Evolutionary conservation across 64 coral and sea anemone genomes (phyloP).

Genomic region (Dendrophyllia cribrosa): DNA sequence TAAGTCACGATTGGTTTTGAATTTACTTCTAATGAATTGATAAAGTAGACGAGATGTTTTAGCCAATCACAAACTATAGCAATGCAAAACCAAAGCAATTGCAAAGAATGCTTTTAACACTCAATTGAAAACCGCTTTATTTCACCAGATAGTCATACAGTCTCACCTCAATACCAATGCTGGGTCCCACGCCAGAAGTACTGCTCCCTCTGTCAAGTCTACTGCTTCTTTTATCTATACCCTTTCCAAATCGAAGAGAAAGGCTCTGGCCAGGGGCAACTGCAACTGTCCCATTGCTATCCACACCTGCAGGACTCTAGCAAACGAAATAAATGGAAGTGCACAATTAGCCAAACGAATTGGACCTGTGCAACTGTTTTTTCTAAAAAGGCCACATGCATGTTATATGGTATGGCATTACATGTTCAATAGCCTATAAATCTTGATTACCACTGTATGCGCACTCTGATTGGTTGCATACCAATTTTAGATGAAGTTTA

Average conservation of each 20-base stretch:
- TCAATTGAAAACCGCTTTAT: too few relatives aligned
- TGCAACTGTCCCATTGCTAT: constrained; percentile 28
- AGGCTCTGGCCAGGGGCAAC: constrained; percentile 64
- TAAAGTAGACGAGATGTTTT: too few relatives aligned
- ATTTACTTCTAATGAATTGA: too few relatives aligned
- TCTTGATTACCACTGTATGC: too few relatives aligned
- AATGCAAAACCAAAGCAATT: too few relatives aligned
- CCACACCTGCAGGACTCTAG: constrained; percentile 33
- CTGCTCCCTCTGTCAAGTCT: constrained; percentile 44
- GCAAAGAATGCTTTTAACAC: too few relatives aligned
- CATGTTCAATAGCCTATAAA: too few relatives aligned
- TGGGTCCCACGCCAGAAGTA: constrained; percentile 41
- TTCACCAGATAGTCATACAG: neutral
- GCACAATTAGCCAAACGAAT: neutral
- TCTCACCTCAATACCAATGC: constrained; percentile 78
- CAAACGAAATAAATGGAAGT: neutral
- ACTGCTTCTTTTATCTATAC: constrained; percentile 56
- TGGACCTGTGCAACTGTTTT: neutral
- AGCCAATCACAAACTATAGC: too few relatives aligned
- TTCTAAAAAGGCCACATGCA: neutral
- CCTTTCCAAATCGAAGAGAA: constrained; percentile 64
- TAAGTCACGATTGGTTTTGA: too few relatives aligned
- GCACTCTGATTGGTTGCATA: too few relatives aligned
- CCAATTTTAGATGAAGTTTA: too few relatives aligned
- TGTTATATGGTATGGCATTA: too few relatives aligned